These are phyloP conservation scores for Gavia stellata DNA, from an alignment of 2,113 vertebrate genomes.

Conservation along the genomic window DNA sequence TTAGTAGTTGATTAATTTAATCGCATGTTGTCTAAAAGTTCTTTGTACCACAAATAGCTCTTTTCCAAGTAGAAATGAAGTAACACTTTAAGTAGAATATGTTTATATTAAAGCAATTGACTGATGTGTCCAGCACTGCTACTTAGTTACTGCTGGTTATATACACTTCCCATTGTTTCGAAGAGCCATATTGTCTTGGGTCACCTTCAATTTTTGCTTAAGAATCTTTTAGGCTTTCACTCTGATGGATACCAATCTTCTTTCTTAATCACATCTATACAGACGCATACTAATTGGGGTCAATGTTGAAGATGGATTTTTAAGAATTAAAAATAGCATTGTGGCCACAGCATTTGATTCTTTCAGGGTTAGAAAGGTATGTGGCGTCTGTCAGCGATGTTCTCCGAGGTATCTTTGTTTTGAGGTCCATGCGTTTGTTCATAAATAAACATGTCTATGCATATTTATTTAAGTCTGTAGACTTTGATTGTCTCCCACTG, in stretches of 20 bases:
- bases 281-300: background rate
- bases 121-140: background rate
- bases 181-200: background rate
- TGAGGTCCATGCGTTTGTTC: background rate
- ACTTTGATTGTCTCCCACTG: background rate
- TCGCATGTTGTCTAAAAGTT: background rate
- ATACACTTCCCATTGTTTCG: background rate
- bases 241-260: accelerated
- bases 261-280: background rate
- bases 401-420: background rate
- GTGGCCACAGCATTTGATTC: background rate
- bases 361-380: background rate
- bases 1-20: background rate
- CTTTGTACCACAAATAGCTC: background rate
- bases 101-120: background rate
- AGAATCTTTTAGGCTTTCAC: background rate
- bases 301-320: background rate
- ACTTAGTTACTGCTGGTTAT: background rate
- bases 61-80: constrained; percentile 8
- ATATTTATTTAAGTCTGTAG: background rate
- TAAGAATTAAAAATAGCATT: background rate
- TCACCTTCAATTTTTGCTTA: background rate
- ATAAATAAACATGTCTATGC: background rate
- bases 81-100: background rate
- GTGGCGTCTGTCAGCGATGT: background rate